Evolutionary conservation across 2,888 invertebrate species (phyloP).

Genomic region (Zaprionus bogoriensis): DNA sequence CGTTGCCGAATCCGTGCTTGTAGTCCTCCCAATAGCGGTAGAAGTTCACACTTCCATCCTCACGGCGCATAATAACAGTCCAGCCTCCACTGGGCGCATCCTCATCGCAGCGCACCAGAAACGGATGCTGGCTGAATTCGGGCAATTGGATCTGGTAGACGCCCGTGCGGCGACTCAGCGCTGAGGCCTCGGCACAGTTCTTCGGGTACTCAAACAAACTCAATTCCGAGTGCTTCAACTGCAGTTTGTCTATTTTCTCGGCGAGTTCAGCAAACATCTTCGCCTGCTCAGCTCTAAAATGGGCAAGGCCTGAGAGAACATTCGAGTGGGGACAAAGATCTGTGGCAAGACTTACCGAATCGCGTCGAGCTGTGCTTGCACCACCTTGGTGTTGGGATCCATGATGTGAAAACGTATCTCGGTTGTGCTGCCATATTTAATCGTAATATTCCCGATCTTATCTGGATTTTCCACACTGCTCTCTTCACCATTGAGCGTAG

Average conservation of each 20-base stretch:
- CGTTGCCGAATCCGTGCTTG: conserved; percentile 85
- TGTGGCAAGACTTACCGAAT: conserved; percentile 14
- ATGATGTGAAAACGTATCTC: conserved; percentile 24
- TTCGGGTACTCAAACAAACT: conserved; percentile 2
- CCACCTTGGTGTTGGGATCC: background rate
- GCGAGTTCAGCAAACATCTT: conserved; percentile 1
- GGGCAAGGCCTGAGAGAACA: no score
- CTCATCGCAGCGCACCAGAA: conserved; percentile 84
- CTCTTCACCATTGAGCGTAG: background rate
- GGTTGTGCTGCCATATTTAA: conserved; percentile 17
- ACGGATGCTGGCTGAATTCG: conserved; percentile 83
- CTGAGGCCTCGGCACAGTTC: conserved; percentile 62
- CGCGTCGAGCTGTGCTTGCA: conserved; percentile 11
- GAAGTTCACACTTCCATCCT: conserved; percentile 87
- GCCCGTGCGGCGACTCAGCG: conserved; percentile 71
- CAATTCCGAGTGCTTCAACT: background rate
- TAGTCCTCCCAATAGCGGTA: conserved; percentile 87
- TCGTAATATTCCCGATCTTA: conserved; percentile 13
- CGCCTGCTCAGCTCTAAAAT: conserved; percentile 2
- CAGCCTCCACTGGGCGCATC: conserved; percentile 86
- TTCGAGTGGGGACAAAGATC: background rate
- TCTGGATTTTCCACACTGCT: background rate
- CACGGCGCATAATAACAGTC: conserved; percentile 87
- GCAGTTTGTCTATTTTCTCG: conserved; percentile 9
- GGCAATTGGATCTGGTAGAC: conserved; percentile 86